Percentiles rank a stretch among this genome's conserved stretches.
These are phyloP conservation scores for Cryptus viduatorius DNA, from an alignment of 2,888 invertebrate genomes.

Conservation along the genomic window DNA sequence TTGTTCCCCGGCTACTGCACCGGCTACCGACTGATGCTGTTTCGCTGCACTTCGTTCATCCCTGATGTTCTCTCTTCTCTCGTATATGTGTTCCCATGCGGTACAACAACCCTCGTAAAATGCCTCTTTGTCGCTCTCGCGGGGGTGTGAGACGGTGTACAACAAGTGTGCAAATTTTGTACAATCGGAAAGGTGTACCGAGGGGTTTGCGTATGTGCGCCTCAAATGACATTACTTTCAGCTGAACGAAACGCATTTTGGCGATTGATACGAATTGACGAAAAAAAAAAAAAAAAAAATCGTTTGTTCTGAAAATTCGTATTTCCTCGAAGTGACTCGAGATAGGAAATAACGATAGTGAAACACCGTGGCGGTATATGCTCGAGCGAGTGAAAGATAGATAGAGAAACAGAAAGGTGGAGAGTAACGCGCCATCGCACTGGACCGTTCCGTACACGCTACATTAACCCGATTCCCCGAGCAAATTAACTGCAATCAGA, in stretches of 20 bases:
- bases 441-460: constrained; percentile 78
- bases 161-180: constrained; percentile 17
- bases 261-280: background rate
- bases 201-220: background rate
- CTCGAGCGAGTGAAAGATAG: constrained; percentile 30
- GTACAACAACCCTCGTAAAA: constrained; percentile 58
- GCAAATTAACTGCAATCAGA: constrained; percentile 85
- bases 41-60: constrained; percentile 10
- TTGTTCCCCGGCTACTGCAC: constrained; percentile 44
- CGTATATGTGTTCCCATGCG: constrained; percentile 21
- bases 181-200: background rate
- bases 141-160: constrained; percentile 6
- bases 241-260: background rate
- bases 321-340: constrained; percentile 2
- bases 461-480: constrained; percentile 84
- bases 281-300: background rate
- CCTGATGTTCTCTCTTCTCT: constrained; percentile 39
- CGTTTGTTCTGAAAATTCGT: background rate
- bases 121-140: constrained; percentile 26
- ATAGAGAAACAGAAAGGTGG: constrained; percentile 45
- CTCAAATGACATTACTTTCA: background rate
- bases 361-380: background rate
- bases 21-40: constrained; percentile 65
- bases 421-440: constrained; percentile 64
- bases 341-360: constrained; percentile 37